Conservation (phyloP, 2,888 invertebrate genomes). For the Cacoxenus indagator region DNA sequence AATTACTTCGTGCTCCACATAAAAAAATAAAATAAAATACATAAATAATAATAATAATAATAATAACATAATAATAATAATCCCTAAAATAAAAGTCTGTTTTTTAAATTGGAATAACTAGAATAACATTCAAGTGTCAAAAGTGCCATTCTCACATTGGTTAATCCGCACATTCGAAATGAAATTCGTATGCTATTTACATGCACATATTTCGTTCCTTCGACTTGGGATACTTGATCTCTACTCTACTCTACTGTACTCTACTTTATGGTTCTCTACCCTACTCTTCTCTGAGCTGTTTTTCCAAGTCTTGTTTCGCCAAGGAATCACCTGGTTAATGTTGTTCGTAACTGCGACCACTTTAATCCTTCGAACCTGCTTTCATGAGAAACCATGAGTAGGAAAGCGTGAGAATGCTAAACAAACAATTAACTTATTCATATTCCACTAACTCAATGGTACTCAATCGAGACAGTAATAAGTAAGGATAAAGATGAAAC, state of each 20-base stretch:
- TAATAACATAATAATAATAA: too few species aligned
- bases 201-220: neutral
- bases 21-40: too few species aligned
- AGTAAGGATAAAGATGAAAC: too few species aligned
- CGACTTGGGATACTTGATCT: neutral
- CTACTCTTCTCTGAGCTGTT: too few species aligned
- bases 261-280: too few species aligned
- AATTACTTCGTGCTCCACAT: neutral
- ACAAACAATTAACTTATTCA: neutral
- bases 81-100: too few species aligned
- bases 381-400: neutral
- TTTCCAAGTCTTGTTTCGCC: too few species aligned
- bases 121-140: neutral
- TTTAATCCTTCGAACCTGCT: conserved; percentile 57
- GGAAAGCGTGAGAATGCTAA: neutral
- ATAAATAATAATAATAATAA: too few species aligned
- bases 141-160: neutral
- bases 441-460: neutral
- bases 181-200: neutral
- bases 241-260: too few species aligned
- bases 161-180: neutral
- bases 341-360: neutral
- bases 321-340: too few species aligned
- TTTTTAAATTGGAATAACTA: too few species aligned
- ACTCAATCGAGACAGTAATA: too few species aligned